Percentiles rank a stretch among this genome's conserved stretches.
These are phyloP conservation scores for Sweltsa coloradensis DNA, from an alignment of 1,140 invertebrate genomes.

Conservation along the genomic window DNA sequence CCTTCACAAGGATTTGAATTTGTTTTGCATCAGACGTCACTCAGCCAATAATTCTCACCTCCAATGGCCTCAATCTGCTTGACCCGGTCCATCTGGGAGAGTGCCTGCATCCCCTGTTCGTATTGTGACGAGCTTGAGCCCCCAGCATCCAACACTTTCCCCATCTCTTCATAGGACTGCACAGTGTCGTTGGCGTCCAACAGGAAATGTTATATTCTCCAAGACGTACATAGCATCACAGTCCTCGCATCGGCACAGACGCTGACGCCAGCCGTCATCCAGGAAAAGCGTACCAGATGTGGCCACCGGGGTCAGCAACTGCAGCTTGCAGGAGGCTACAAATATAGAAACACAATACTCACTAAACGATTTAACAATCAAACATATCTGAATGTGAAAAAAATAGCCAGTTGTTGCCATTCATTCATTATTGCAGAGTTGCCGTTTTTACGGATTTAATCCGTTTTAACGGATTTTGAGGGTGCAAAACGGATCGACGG, in stretches of 20 bases:
- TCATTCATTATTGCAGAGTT: too few species aligned
- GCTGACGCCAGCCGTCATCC: conserved; percentile 29
- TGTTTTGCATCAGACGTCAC: too few species aligned
- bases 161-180: conserved; percentile 71
- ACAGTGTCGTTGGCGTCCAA: conserved; percentile 75
- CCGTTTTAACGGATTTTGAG: too few species aligned
- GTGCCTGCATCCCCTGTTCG: conserved; percentile 60
- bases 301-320: neutral
- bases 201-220: conserved; percentile 53
- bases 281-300: neutral
- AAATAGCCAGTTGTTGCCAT: too few species aligned
- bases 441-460: too few species aligned
- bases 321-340: neutral
- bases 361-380: too few species aligned
- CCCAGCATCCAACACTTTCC: conserved; percentile 38
- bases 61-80: conserved; percentile 72
- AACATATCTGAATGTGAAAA: too few species aligned
- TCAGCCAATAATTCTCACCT: too few species aligned
- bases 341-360: too few species aligned
- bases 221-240: conserved; percentile 50
- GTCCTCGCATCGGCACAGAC: conserved; percentile 33
- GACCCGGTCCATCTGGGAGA: conserved; percentile 65
- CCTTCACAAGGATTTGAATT: too few species aligned
- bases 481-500: too few species aligned
- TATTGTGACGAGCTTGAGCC: conserved; percentile 39